phyloP scores from a whole-genome alignment of 2,797 vertebrate genomes.

The Atherinosoma microstoma region DNA sequence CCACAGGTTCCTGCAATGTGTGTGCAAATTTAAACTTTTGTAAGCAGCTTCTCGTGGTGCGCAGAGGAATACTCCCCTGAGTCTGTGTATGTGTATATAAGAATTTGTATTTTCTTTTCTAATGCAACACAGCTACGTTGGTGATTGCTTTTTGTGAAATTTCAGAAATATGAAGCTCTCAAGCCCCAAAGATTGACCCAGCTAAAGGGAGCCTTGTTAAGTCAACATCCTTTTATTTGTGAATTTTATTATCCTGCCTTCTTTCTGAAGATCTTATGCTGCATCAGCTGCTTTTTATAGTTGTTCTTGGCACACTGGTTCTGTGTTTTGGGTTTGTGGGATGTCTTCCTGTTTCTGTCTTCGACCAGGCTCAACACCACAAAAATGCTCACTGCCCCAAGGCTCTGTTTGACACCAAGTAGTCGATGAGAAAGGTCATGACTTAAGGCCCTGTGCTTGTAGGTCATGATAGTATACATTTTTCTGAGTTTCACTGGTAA shows the following conservation, averaged over 20 bases:
- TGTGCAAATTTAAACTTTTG: neutral
- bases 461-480: conserved; percentile 3
- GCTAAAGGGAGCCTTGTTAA: conserved; percentile 23
- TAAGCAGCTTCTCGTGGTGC: conserved; percentile 11
- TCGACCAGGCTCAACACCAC: conserved; percentile 62
- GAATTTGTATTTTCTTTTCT: neutral
- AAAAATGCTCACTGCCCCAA: conserved; percentile 44
- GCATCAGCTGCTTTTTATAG: conserved; percentile 34
- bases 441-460: neutral
- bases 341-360: conserved; percentile 39
- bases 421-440: conserved; percentile 19
- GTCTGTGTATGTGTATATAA: conserved; percentile 27
- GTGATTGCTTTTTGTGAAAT: conserved; percentile 6
- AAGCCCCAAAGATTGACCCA: conserved; percentile 49
- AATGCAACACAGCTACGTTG: conserved; percentile 25
- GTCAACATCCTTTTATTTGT: conserved; percentile 25
- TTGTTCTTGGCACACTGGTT: conserved; percentile 55
- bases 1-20: neutral
- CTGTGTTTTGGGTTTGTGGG: conserved; percentile 46
- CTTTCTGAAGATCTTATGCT: conserved; percentile 24
- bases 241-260: conserved; percentile 13
- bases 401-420: conserved; percentile 9
- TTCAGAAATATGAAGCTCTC: conserved; percentile 47
- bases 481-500: neutral
- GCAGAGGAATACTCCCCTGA: conserved; percentile 49